Percentiles rank a stretch among this genome's conserved stretches.
phyloP scores from a whole-genome alignment of 1,140 invertebrate species.

The Onthophagus taurus region DNA sequence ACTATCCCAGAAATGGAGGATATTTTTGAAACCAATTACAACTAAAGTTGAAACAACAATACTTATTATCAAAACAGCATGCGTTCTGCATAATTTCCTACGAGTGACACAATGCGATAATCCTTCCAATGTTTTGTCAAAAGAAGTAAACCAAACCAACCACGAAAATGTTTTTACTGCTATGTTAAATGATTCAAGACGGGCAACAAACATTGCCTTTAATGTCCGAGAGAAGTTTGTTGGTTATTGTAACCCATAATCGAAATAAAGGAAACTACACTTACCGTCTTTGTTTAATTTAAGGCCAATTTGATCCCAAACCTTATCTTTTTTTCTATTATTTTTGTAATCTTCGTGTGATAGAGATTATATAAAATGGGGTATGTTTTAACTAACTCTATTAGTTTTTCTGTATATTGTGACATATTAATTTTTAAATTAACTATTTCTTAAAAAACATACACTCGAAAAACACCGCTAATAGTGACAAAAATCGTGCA shows the following conservation, averaged over 20 bases:
- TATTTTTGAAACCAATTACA: constrained; percentile 15
- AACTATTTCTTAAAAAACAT: too few relatives aligned
- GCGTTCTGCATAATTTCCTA: constrained; percentile 4
- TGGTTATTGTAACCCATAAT: constrained; percentile 4
- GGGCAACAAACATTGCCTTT: not conserved
- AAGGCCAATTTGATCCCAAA: constrained; percentile 12
- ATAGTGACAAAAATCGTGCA: too few relatives aligned
- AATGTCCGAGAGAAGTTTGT: not conserved
- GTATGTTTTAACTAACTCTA: constrained; percentile 14
- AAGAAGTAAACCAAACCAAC: not conserved
- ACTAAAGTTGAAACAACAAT: not conserved
- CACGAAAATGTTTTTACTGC: not conserved
- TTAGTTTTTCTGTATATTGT: constrained; percentile 14
- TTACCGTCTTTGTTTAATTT: constrained; percentile 12
- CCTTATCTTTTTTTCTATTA: constrained; percentile 18
- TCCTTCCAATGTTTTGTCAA: not conserved
- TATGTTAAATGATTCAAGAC: not conserved
- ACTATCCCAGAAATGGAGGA: constrained; percentile 27
- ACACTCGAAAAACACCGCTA: too few relatives aligned
- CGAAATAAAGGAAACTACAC: not conserved
- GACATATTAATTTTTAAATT: too few relatives aligned
- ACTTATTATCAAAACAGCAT: constrained; percentile 18
- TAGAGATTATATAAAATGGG: constrained; percentile 17
- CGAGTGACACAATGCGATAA: constrained; percentile 2
- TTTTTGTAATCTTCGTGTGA: constrained; percentile 17